Evolutionary conservation across 2,797 vertebrate genomes (phyloP).

Genomic region (Falco columbarius): DNA sequence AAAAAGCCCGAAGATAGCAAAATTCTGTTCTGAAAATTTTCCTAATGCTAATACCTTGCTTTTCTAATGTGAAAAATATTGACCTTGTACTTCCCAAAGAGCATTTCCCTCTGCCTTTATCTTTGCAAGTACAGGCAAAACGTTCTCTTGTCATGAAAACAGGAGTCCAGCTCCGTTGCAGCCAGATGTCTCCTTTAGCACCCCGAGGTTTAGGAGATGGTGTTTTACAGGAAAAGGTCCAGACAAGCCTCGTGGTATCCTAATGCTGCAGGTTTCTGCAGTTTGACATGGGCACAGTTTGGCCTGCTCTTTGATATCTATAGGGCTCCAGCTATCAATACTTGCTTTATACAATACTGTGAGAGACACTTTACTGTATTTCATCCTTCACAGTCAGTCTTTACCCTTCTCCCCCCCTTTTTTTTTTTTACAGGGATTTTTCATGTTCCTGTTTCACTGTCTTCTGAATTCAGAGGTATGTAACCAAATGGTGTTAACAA

Average conservation of each 20-base stretch:
- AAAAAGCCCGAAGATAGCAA: background rate
- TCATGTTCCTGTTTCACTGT: conserved; percentile 98
- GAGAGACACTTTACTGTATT: background rate
- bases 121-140: background rate
- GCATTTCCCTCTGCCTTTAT: background rate
- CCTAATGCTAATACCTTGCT: background rate
- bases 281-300: background rate
- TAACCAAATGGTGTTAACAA: background rate
- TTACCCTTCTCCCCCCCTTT: background rate
- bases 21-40: background rate
- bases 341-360: background rate
- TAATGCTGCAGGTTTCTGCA: background rate
- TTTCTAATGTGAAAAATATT: background rate
- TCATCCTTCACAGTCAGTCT: background rate
- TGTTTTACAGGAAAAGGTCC: background rate
- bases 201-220: background rate
- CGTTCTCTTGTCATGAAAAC: background rate
- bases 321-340: background rate
- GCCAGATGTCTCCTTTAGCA: background rate
- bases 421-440: conserved; percentile 86
- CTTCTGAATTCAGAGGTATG: conserved; percentile 97
- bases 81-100: background rate
- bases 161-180: background rate
- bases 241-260: background rate
- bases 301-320: background rate